Evolutionary conservation across 2,797 vertebrate species (phyloP).

Genomic region (Australoheros facetus): DNA sequence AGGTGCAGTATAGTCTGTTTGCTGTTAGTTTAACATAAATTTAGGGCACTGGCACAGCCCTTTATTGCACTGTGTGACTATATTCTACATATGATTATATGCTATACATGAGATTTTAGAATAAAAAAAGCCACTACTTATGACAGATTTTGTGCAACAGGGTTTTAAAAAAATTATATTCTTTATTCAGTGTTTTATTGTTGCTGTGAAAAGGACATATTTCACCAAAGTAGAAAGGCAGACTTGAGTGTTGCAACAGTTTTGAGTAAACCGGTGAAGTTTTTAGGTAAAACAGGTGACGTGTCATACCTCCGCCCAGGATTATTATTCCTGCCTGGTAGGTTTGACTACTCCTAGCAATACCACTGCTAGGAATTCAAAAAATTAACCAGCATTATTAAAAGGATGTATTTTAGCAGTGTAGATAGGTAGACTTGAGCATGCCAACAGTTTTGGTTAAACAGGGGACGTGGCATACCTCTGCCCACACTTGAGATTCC

Average conservation of each 20-base stretch:
- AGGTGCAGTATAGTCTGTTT: neutral
- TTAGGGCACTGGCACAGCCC: accelerated
- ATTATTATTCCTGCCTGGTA: neutral
- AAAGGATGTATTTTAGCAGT: no score
- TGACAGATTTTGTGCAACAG: neutral
- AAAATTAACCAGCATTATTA: neutral
- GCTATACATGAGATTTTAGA: accelerated
- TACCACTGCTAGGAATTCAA: neutral
- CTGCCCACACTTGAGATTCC: no score
- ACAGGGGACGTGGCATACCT: no score
- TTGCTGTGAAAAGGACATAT: neutral
- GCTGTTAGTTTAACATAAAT: neutral
- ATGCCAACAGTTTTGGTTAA: no score
- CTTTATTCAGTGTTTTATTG: neutral
- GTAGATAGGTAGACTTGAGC: no score
- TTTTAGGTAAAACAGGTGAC: neutral
- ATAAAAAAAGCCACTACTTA: neutral
- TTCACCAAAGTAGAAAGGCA: neutral
- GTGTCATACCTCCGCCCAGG: no score
- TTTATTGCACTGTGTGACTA: neutral
- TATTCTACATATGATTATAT: neutral
- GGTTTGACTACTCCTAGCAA: neutral
- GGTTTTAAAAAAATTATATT: neutral
- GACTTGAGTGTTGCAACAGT: neutral
- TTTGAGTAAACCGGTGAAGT: no score